Evolutionary conservation across 2,888 invertebrate species (phyloP).

Genomic region (Altica lythri): DNA sequence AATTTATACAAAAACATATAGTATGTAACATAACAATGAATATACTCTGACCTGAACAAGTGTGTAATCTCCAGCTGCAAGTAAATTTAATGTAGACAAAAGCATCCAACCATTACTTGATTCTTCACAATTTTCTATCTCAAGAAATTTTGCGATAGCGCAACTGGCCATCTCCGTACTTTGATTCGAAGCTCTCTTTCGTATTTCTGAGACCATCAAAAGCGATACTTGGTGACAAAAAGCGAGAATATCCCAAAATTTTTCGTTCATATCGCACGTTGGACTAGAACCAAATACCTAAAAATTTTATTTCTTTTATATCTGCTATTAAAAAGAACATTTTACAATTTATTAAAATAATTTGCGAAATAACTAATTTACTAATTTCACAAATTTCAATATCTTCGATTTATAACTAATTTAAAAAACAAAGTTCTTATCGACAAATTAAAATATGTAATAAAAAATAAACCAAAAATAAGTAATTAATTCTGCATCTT

Average conservation of each 20-base stretch:
- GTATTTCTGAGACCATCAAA: conserved; percentile 95
- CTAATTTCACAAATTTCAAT: no score
- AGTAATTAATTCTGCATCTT: no score
- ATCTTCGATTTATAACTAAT: no score
- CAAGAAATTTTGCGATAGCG: conserved; percentile 95
- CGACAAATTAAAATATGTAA: no score
- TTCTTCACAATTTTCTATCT: conserved; percentile 93
- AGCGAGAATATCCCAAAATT: conserved; percentile 94
- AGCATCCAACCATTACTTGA: conserved; percentile 97
- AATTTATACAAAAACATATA: no score
- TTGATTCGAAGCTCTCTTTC: conserved; percentile 93
- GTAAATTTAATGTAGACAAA: conserved; percentile 84
- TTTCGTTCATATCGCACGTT: conserved; percentile 94
- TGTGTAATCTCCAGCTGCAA: conserved; percentile 88
- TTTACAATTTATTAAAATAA: no score
- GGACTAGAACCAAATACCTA: conserved; percentile 93
- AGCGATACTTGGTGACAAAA: conserved; percentile 95
- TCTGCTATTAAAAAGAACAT: no score
- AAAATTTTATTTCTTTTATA: conserved; percentile 34
- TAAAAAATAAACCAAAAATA: no score
- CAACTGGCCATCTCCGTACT: conserved; percentile 94
- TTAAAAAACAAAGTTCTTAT: no score
- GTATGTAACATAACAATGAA: conserved; percentile 5
- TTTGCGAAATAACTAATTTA: no score
- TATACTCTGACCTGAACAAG: conserved; percentile 76